phyloP scores from a whole-genome alignment of 2,113 vertebrate species.

The Hystrix cristata region DNA sequence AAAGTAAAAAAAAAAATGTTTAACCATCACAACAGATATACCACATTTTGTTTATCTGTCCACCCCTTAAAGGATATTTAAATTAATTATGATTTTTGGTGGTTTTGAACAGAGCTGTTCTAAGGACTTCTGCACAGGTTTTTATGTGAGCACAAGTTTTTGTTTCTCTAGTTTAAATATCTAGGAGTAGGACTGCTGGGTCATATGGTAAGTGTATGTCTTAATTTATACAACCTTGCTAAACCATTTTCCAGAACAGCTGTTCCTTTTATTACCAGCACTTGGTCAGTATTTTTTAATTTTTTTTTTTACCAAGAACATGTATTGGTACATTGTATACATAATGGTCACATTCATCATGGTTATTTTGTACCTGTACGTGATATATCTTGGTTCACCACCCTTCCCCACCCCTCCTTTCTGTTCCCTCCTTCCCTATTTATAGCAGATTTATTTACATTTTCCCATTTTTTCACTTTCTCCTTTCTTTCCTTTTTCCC shows the following conservation, averaged over 20 bases:
- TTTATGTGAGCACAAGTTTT: slow-evolving; percentile 47
- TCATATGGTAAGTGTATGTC: slow-evolving; percentile 34
- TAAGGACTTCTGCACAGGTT: slow-evolving; percentile 39
- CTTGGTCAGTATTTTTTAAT: slow-evolving; percentile 50
- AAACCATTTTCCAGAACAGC: slow-evolving; percentile 46
- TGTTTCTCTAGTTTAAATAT: slow-evolving; percentile 42
- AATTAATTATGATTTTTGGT: slow-evolving; percentile 28
- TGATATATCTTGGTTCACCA: too few relatives aligned
- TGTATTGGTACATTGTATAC: too few relatives aligned
- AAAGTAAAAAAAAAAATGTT: too few relatives aligned
- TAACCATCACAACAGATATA: background rate
- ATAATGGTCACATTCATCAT: too few relatives aligned
- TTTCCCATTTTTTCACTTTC: too few relatives aligned
- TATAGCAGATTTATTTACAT: too few relatives aligned
- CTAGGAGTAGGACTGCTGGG: slow-evolving; percentile 34
- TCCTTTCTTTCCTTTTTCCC: too few relatives aligned
- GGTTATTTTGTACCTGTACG: too few relatives aligned
- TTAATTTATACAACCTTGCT: slow-evolving; percentile 12
- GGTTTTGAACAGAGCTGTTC: slow-evolving; percentile 8
- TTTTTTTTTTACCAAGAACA: background rate
- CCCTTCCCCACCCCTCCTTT: too few relatives aligned
- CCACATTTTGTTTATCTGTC: slow-evolving; percentile 28
- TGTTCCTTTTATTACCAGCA: background rate
- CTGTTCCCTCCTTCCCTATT: too few relatives aligned
- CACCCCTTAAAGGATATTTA: slow-evolving; percentile 47